Evolutionary conservation across 2,888 invertebrate genomes (phyloP), one percentile per base, ranked within the genome.

Genomic region (Endotricha flammealis): DNA sequence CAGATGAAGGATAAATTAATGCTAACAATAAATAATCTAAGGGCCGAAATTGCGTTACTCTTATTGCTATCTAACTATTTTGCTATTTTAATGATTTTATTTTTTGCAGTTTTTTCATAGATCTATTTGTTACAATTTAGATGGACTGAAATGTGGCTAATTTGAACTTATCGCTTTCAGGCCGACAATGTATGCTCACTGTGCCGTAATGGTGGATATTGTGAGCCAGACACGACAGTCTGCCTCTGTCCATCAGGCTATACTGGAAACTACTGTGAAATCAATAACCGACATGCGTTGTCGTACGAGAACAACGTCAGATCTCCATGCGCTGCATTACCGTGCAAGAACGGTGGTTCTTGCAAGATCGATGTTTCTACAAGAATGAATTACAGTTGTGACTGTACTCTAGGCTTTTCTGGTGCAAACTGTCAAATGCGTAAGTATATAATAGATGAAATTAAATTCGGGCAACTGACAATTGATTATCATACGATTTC

Each of bases 341-440:
- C 96, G 0, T 97, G 97, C 64, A 88, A 88, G 53, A 94, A 96
- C 68, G 92, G 91, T 0, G 97, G 95, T 23, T 88, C 88, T 0
- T 98, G 98, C 68, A 72, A 79, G 17, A 86, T 86, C 3, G 50
- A 90, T 87, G 41, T 46, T 14, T 36, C 43, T n/a, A 44, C 56
- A 3, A 47, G 57, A 29, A 61, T 70, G 65, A 77, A 77, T 25
- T 94, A 92, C 63, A 88, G 90, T 5, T 98, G 98, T 68, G 91
- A 92, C 57, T 98, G 98, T 64, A 90, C 90, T 0, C 81, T 96
- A 1, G 94, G 95, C 17, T 96, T 82, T 68, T 89, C 90, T 1
- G 97, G 97, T 22, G 83, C 82, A 29, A 90, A 91, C 57, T 97
- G 97, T 63, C 93, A 95, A 63, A 90, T 92, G 64, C 79, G 94